phyloP scores from a whole-genome alignment of 2,888 invertebrate species.

The Ichneumon xanthorius region DNA sequence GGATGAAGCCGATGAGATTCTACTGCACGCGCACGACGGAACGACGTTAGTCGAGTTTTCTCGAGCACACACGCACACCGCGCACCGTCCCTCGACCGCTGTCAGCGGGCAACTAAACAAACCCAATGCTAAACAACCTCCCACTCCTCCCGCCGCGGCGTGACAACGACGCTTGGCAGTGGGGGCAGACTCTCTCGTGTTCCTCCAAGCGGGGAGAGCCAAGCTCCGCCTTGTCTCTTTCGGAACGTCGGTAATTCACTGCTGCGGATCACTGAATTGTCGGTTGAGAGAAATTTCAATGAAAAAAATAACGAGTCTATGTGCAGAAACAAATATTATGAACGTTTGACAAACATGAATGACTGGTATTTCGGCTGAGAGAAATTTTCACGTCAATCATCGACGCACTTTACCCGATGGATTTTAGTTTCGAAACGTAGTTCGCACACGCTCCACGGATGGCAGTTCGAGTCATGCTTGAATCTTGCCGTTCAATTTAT shows the following conservation, averaged over 20 bases:
- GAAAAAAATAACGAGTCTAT: neutral
- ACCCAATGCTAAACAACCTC: conserved; percentile 81
- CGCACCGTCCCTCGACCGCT: conserved; percentile 81
- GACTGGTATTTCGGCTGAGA: neutral
- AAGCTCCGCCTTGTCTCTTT: conserved; percentile 69
- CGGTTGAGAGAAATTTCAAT: neutral
- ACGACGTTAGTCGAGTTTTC: conserved; percentile 33
- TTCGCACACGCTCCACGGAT: conserved; percentile 20
- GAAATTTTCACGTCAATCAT: neutral
- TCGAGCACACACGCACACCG: conserved; percentile 71
- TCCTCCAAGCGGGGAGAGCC: conserved; percentile 50
- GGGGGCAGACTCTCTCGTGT: conserved; percentile 5
- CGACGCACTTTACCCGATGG: conserved; percentile 5
- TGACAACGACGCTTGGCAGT: conserved; percentile 70
- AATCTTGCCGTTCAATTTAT: neutral
- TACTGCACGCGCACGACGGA: conserved; percentile 37
- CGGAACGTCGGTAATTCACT: conserved; percentile 2
- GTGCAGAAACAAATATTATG: neutral
- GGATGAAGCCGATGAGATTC: neutral
- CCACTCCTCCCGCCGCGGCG: conserved; percentile 77
- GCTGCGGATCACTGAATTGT: conserved; percentile 14
- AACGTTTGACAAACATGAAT: neutral
- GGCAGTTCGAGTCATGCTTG: conserved; percentile 3
- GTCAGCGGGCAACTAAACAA: conserved; percentile 84
- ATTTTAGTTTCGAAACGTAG: neutral